A percentile compares a stretch with the other conserved stretches of the same genome.
Conservation (phyloP, 1,140 invertebrate genomes). For the Drosophila cardini region DNA sequence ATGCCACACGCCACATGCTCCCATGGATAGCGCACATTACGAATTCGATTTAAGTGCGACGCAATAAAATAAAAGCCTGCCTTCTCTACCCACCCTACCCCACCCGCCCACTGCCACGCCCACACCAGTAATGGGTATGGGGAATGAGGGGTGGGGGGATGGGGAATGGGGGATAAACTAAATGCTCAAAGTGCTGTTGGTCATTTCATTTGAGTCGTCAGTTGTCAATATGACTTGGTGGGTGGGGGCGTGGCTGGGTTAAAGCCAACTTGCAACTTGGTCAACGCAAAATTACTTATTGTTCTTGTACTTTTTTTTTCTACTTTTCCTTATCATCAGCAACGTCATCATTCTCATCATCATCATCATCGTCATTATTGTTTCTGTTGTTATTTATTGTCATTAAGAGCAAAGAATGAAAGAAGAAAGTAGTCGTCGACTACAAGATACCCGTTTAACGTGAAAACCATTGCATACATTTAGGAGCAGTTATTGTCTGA, state of each 20-base stretch:
- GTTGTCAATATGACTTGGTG: conserved; percentile 4
- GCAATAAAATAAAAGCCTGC: conserved; percentile 77
- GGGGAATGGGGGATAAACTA: conserved; percentile 3
- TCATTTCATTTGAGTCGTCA: conserved; percentile 19
- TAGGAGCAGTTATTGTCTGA: too few species aligned
- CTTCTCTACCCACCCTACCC: not conserved
- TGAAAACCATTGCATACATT: too few species aligned
- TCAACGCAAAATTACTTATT: not conserved
- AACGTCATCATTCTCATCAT: too few species aligned
- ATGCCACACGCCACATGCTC: conserved; percentile 15
- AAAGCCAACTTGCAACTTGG: conserved; percentile 28
- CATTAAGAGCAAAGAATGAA: conserved; percentile 2
- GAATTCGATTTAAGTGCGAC: conserved; percentile 76
- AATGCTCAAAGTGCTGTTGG: conserved; percentile 19
- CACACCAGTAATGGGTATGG: not conserved
- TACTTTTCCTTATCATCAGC: not conserved
- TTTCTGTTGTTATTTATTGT: conserved; percentile 36
- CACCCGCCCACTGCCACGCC: not conserved
- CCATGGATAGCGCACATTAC: conserved; percentile 49
- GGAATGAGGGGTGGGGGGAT: not conserved
- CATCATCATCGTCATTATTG: not conserved
- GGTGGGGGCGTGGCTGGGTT: conserved; percentile 3
- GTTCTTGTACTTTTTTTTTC: not conserved
- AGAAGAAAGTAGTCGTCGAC: too few species aligned
- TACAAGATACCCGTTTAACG: too few species aligned